Evolutionary conservation across 2,113 vertebrate genomes (phyloP), one percentile per base, ranked within the genome.

Genomic region (Eubucco bourcierii): DNA sequence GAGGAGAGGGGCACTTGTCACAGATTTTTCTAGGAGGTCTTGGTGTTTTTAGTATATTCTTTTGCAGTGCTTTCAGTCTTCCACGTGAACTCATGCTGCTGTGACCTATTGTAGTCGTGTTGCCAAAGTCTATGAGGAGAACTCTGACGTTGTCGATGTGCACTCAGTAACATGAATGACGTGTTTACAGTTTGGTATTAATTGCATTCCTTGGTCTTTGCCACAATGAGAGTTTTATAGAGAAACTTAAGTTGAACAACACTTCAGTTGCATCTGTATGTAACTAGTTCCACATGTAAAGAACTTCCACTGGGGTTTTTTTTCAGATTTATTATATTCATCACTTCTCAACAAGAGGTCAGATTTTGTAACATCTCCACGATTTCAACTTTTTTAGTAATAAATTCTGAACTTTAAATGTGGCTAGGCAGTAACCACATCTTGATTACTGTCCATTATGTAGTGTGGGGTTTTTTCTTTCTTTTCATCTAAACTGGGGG

Each of bases 121-220:
- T 97, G 97, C 97, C 96, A 97, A 97, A 97, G 95, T 97, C 94
- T 95, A 68, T 83, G 95, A 31, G 93, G 94, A 96, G 93, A 96
- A 85, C 95, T 97, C 95, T 90, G 94, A 80, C 3, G 72, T 97
- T 93, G 95, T 96, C 15, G 74, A 64, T 96, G 96, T 97, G 97
- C 95, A 93, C 96, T 92, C 97, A 29, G 92, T 96, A 87, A 77
- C 87, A 92, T 90, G 96, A 97, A 92, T 58, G 77, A 80, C 7
- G 93, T 97, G 96, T 98, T 97, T 96, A 97, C 90, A 81, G 91
- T 95, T 98, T 97, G 97, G 96, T 97, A 96, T 98, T 97, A 95
- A 97, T 97, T 97, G 96, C 97, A 98, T 98, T 98, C 97, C 97
- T 97, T 95, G 95, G 93, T 97, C 95, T 97, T 97, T 96, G 96